Evolutionary conservation across 2,113 vertebrate genomes (phyloP), one percentile per base, ranked within the genome.

Genomic region (Pangasianodon gigas): DNA sequence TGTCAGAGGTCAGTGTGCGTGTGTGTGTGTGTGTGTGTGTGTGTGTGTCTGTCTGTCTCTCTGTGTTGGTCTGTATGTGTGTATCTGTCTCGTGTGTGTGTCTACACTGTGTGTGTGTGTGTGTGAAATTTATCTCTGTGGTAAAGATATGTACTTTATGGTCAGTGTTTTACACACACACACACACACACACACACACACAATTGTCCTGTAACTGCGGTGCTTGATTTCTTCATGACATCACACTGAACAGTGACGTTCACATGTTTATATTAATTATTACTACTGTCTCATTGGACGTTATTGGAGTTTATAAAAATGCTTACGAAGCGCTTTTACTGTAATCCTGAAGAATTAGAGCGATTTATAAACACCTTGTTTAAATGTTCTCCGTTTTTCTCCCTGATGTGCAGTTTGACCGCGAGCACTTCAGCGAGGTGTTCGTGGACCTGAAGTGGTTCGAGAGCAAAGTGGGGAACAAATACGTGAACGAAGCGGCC

Each of bases 371-470:
- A 71, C 13, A 7, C 67, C 1, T 6, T 71, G 26, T 69, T 14
- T 54, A 32, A 54, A 54, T 0, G 44, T 26, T 2, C 60, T 13
- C 60, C 32, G 29, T 69, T n/a, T 13, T 24, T 86, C 37, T 26
- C 21, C 84, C 37, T 80, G 51, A 32, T 67, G 16, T 87, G 41
- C 85, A 99, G 98, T 99, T 99, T 93, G 98, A 99, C 94, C 96
- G 98, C 80, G 98, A 99, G 75, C 98, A 99, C 94, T 99, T 99
- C 93, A 99, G 93, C 91, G 98, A 99, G 91, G 96, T 99, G 91
- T 99, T 98, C 94, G 98, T 99, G 93, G 98, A 99, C 94, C 94
- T 99, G 67, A 99, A 99, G 93, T 99, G 98, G 98, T 99, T 99
- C 94, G 98, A 99, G 96, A 99, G 98, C 95, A 99, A 99, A 96